Base-by-base conservation (phyloP, 2,888 invertebrate genomes). In the Tipula confusa region DNA sequence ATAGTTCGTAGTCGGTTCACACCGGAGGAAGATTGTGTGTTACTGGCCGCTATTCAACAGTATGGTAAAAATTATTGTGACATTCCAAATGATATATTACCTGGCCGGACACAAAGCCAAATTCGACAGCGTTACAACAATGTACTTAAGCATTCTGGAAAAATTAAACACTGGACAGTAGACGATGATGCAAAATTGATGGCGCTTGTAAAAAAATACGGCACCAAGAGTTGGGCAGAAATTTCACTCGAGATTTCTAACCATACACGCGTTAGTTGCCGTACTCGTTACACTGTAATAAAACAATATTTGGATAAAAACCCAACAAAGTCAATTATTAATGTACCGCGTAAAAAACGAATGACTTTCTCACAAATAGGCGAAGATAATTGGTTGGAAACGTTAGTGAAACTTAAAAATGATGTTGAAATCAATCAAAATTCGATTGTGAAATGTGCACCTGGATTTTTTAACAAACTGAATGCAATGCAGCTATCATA, bases 1-100 rank as follows among this genome's bases (percentile, higher is more conserved):
- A 86, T 90, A 29, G 91, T 90, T 83, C 93, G 92, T 86, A 93
- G 93, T 0, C 89, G 92, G 85, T 95, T 95, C 87, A 90, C 93
- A 0, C 88, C 90, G 0, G 92, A 92, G 84, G 95, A 95, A 88
- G 94, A 95, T 87, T 88, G 92, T 9, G 90, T 93, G 1, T 88
- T 95, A 28, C 87, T 93, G n/a, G 91, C 93, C 7, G 92, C 93
- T 84, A 89, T 92, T 0, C 89, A 91, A 79, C 91, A 92, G 85
- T 93, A 92, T 88, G 94, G 94, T 0, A 87, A 87, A 0, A 91
- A 93, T 86, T 95, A 92, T 86, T 86, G 87, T 13, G 91, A 90
- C 86, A 92, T 92, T 86, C 91, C 93, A 28, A 87, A 90, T 0
- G 87, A 90, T 9, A 90, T 92, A 83, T 90, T 95, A 85, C 93